Evolutionary conservation across 2,888 invertebrate species (phyloP), one percentile per base, ranked within the genome.

Genomic region (Coecobrya sp.): DNA sequence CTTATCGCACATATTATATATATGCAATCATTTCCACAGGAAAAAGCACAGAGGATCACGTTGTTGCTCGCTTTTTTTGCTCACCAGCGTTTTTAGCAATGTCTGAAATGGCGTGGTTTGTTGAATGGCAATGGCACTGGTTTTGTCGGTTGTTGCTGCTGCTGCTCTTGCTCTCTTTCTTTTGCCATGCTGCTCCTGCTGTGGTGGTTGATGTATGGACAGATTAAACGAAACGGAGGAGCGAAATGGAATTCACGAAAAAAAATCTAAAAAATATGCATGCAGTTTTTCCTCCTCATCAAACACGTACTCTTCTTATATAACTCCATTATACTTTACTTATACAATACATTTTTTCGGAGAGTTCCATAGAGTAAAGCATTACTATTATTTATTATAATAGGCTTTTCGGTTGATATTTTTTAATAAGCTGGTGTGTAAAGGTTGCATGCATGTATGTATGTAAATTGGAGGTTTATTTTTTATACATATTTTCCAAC

Each of bases 21-120:
- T n/a, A n/a, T n/a, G n/a, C n/a, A 45, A 76, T 45, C 73, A 76
- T 76, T 76, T 76, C 73, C 73, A 76, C 42, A 45, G 42, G 45
- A 19, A 76, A 76, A 76, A 70, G 7, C n/a, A n/a, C 0, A 45
- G 36, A 22, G 45, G 45, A 76, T 76, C 73, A 76, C 73, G 73
- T 42, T 76, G 73, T 76, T 49, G 73, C 73, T 76, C 30, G 36
- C 19, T 73, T 36, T 36, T 36, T 36, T 70, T 70, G 30, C 70
- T 19, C 5, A 62, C 25, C 25, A 25, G n/a, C 22, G 22, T 62
- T 62, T n/a, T n/a, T n/a, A 5, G 25, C 25, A 62, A n/a, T 62
- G 22, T 27, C 4, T 65, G 30, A 30, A 65, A n/a, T 70, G 1
- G 27, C n/a, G 11, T 30, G 22, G 13, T 36, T 22, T 13, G 27